These are phyloP conservation scores for Pseudochirops cupreus DNA, from an alignment of 2,797 vertebrate genomes.

Conservation along the genomic window DNA sequence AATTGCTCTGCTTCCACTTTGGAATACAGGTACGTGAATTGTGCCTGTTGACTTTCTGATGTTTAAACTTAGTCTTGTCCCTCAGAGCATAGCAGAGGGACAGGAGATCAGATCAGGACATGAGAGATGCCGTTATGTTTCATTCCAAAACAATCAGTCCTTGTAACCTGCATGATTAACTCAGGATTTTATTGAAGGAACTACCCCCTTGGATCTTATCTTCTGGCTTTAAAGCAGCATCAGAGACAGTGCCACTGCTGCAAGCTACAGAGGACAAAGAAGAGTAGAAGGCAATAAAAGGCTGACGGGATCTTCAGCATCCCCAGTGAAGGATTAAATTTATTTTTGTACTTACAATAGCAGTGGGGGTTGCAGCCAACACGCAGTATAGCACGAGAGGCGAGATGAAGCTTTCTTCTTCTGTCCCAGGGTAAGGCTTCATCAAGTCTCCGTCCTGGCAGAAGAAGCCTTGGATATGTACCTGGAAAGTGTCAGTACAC, in stretches of 20 bases:
- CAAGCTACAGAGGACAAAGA: constrained; percentile 31
- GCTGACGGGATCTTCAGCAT: constrained; percentile 32
- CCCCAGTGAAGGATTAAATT: constrained; percentile 46
- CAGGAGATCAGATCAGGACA: neutral
- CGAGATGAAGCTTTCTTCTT: constrained; percentile 96
- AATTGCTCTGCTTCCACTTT: constrained; percentile 40
- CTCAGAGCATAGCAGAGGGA: neutral
- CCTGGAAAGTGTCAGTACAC: constrained; percentile 96
- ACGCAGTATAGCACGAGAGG: constrained; percentile 97
- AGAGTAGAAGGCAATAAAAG: constrained; percentile 50
- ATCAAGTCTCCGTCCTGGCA: constrained; percentile 97
- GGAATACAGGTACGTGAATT: neutral
- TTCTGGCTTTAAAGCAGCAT: constrained; percentile 55
- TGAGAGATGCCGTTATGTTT: constrained; percentile 55
- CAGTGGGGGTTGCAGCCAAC: constrained; percentile 94
- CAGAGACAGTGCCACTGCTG: constrained; percentile 39
- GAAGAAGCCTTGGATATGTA: constrained; percentile 99
- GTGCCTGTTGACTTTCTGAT: constrained; percentile 38
- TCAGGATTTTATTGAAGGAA: constrained; percentile 37
- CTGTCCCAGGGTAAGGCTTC: constrained; percentile 97
- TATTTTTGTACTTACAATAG: constrained; percentile 91
- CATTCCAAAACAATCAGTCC: constrained; percentile 69
- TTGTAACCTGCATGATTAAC: constrained; percentile 48
- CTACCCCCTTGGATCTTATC: neutral
- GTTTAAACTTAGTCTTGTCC: neutral